A percentile compares a stretch with the other conserved stretches of the same genome.
Conservation (phyloP, 2,113 vertebrate species). For the Setophaga kirtlandii region DNA sequence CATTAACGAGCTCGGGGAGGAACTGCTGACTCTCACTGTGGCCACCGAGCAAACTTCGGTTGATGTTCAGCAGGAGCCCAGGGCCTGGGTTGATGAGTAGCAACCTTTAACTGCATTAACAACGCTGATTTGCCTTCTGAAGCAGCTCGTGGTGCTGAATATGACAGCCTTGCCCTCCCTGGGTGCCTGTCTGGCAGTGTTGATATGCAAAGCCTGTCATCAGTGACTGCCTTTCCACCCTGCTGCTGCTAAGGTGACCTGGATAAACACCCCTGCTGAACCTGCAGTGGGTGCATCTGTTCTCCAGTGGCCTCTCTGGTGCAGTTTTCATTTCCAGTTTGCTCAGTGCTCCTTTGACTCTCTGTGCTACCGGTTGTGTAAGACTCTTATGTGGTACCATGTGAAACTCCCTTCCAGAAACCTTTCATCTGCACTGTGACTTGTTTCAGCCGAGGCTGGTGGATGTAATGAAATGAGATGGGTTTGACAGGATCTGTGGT, state of each 20-base stretch:
- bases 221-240: not conserved
- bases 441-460: not conserved
- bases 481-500: not conserved
- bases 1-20: not conserved
- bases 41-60: not conserved
- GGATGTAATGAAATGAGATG: not conserved
- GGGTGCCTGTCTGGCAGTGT: not conserved
- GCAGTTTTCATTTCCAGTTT: not conserved
- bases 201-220: not conserved
- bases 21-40: not conserved
- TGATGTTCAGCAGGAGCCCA: not conserved
- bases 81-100: not conserved
- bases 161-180: not conserved
- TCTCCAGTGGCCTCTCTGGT: not conserved
- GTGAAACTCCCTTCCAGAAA: not conserved
- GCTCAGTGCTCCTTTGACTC: not conserved
- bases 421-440: not conserved
- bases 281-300: accelerated
- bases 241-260: not conserved
- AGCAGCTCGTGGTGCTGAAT: not conserved
- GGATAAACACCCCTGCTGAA: not conserved
- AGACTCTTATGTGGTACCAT: not conserved
- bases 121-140: accelerated
- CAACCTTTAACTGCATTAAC: not conserved
- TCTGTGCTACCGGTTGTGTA: not conserved